Percentiles rank a stretch among this genome's conserved stretches.
Evolutionary conservation across 2,888 invertebrate genomes (phyloP).

Genomic region (Spodoptera littoralis): DNA sequence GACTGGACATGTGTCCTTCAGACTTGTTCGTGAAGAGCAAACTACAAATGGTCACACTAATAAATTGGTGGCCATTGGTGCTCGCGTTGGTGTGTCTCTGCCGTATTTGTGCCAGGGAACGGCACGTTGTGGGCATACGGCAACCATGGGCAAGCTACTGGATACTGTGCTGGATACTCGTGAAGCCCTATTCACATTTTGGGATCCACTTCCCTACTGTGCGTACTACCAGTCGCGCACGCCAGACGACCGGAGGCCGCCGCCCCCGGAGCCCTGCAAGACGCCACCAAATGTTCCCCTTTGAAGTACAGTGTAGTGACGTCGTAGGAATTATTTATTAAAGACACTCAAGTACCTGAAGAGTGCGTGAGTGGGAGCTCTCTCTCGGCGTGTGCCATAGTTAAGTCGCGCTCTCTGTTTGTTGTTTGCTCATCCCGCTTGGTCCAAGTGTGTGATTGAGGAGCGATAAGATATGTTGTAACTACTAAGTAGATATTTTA

Average conservation of each 20-base stretch:
- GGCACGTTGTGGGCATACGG: constrained; percentile 90
- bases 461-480: constrained; percentile 81
- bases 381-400: constrained; percentile 64
- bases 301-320: constrained; percentile 65
- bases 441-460: constrained; percentile 68
- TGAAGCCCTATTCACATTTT: constrained; percentile 94
- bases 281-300: constrained; percentile 86
- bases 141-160: constrained; percentile 89
- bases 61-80: constrained; percentile 87
- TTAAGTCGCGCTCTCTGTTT: constrained; percentile 65
- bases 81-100: constrained; percentile 93
- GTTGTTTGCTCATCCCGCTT: constrained; percentile 67
- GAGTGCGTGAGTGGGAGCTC: constrained; percentile 81
- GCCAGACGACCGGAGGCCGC: constrained; percentile 87
- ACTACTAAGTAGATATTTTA: constrained; percentile 87
- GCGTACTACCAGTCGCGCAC: constrained; percentile 95
- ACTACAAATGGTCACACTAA: constrained; percentile 78
- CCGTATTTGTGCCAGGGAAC: constrained; percentile 94
- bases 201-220: constrained; percentile 96
- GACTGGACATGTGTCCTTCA: constrained; percentile 94
- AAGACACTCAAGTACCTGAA: constrained; percentile 87
- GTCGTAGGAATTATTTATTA: constrained; percentile 76
- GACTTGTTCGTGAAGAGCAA: constrained; percentile 91
- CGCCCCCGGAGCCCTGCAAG: constrained; percentile 88
- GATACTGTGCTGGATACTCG: constrained; percentile 93